Percentiles rank a stretch among this genome's conserved stretches.
These are phyloP conservation scores for Cuniculus paca DNA, from an alignment of 2,797 vertebrate genomes.

Conservation along the genomic window DNA sequence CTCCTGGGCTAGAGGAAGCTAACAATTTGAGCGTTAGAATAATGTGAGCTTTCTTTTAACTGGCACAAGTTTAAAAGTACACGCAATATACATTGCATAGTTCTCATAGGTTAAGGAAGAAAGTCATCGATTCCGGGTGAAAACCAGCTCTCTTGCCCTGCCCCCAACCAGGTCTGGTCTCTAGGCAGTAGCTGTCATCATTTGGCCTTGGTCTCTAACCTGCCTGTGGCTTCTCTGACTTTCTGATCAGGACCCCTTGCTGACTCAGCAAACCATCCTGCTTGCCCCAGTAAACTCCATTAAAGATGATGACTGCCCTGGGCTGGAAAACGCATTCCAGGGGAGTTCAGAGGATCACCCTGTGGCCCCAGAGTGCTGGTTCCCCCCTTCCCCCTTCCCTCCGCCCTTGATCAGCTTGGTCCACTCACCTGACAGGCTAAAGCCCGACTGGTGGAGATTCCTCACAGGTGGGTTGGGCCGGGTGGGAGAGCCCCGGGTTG, in stretches of 20 bases:
- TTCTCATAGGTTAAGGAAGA: rapidly evolving
- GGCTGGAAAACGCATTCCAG: rapidly evolving
- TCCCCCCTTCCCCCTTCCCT: rapidly evolving
- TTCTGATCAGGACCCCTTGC: not conserved
- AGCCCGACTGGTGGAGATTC: slow-evolving; percentile 98
- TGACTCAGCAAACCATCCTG: not conserved
- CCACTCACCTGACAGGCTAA: slow-evolving; percentile 95
- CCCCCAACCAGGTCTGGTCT: not conserved
- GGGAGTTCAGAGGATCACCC: not conserved
- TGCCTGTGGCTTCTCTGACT: not conserved
- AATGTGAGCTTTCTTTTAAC: not conserved
- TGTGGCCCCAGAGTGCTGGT: rapidly evolving
- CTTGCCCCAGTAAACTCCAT: not conserved
- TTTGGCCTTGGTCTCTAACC: not conserved
- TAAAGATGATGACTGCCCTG: rapidly evolving
- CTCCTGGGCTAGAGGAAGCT: not conserved
- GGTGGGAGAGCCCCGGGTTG: slow-evolving; percentile 95
- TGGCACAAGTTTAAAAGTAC: not conserved
- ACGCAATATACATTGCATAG: rapidly evolving
- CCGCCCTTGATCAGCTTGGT: not conserved
- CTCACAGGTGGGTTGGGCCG: slow-evolving; percentile 93
- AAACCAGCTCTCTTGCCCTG: rapidly evolving
- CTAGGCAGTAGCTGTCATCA: not conserved
- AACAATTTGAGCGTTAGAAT: not conserved
- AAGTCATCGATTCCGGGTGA: not conserved